Evolutionary conservation across 1,140 invertebrate genomes (phyloP).

Genomic region (Rhopalosiphum maidis): DNA sequence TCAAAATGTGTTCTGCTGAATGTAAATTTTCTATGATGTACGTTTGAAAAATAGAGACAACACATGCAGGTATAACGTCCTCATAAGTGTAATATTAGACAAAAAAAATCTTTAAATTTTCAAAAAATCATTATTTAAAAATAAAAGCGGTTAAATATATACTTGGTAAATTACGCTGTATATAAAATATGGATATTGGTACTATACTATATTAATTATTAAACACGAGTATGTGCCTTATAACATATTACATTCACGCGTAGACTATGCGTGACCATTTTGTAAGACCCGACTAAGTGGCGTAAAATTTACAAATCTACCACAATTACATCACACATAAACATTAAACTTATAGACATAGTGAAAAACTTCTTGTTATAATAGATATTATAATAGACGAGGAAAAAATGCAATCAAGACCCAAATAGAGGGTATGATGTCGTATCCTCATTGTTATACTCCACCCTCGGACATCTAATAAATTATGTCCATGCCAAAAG

Average conservation of each 20-base stretch:
- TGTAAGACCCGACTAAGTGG: not conserved
- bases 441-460: conserved; percentile 34
- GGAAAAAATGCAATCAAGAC: conserved; percentile 47
- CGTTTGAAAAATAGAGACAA: too few species aligned
- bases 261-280: not conserved
- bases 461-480: not conserved
- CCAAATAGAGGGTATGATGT: conserved; percentile 36
- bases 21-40: too few species aligned
- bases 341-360: not conserved
- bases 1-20: too few species aligned
- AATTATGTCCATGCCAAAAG: conserved; percentile 45
- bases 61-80: too few species aligned
- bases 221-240: not conserved
- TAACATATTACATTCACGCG: not conserved
- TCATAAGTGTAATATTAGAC: too few species aligned
- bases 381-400: conserved; percentile 1
- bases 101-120: not conserved
- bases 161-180: not conserved
- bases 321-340: not conserved
- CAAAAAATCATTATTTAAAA: not conserved
- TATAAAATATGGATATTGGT: not conserved
- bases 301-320: conserved; percentile 26
- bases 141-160: not conserved
- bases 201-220: not conserved
- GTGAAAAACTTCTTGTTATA: not conserved